Evolutionary conservation across 2,113 vertebrate genomes (phyloP).

Genomic region (Apodemus speciosus): DNA sequence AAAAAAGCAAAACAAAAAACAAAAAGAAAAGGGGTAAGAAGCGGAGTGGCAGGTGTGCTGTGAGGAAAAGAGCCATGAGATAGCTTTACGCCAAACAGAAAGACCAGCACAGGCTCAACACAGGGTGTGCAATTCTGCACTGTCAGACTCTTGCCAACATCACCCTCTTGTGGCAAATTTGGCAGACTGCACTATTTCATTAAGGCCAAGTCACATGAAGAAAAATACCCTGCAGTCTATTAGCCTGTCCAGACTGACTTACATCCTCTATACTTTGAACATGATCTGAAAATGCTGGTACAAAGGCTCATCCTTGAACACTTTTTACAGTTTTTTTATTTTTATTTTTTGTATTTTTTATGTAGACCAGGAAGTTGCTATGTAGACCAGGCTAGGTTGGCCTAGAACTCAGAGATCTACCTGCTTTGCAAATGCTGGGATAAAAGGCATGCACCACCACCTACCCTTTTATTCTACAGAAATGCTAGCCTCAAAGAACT

Average conservation of each 20-base stretch:
- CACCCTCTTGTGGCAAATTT: constrained; percentile 80
- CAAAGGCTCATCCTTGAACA: not conserved
- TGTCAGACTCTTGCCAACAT: not conserved
- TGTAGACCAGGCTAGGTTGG: not conserved
- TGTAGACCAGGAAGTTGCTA: not conserved
- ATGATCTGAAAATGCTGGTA: not conserved
- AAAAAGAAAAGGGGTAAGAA: not conserved
- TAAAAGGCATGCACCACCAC: not conserved
- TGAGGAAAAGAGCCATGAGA: not conserved
- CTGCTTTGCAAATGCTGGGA: not conserved
- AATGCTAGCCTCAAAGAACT: not conserved
- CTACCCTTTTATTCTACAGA: not conserved
- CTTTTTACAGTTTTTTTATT: too few species aligned
- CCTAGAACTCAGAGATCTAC: not conserved
- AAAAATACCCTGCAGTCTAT: not conserved
- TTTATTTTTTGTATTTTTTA: not conserved
- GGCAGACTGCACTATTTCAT: not conserved
- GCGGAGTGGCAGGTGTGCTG: not conserved
- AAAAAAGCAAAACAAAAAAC: not conserved
- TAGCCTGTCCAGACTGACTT: not conserved
- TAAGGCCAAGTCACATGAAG: not conserved
- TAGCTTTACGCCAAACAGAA: not conserved
- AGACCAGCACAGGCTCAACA: not conserved
- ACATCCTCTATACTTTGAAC: not conserved
- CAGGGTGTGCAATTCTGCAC: accelerated